phyloP scores from a whole-genome alignment of 2,113 vertebrate species.

The Conger conger region DNA sequence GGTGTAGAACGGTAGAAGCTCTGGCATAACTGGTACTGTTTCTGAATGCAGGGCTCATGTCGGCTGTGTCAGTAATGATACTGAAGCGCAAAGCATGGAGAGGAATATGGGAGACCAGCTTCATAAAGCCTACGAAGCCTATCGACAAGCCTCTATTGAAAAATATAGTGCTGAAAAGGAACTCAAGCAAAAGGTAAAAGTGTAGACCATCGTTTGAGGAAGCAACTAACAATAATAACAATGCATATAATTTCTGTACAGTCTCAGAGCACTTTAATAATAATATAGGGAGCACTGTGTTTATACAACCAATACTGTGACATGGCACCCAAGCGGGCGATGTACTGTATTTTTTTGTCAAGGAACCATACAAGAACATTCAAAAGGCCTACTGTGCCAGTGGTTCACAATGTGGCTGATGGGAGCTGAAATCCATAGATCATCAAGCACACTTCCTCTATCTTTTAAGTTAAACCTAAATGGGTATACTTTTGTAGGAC shows the following conservation, averaged over 20 bases:
- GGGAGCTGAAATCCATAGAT: neutral
- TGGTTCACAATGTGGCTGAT: neutral
- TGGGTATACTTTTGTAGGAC: neutral
- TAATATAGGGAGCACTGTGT: neutral
- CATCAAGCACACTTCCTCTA: too few species aligned
- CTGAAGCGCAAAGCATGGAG: slow-evolving; percentile 86
- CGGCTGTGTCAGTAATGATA: slow-evolving; percentile 84
- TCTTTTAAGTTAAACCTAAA: too few species aligned
- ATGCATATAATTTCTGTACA: neutral
- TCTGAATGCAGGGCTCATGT: slow-evolving; percentile 62
- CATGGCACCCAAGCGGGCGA: neutral
- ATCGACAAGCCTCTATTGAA: slow-evolving; percentile 90
- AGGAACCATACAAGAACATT: neutral
- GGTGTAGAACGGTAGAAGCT: neutral
- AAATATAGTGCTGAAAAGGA: slow-evolving; percentile 85
- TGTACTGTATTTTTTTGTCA: neutral
- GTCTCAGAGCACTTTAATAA: neutral
- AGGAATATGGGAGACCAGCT: slow-evolving; percentile 95
- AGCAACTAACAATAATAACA: neutral
- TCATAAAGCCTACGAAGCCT: slow-evolving; percentile 97
- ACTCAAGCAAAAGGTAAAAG: slow-evolving; percentile 82
- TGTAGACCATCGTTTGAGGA: neutral
- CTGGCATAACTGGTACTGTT: slow-evolving; percentile 5
- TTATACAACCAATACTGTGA: neutral
- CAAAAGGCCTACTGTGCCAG: neutral